Base-by-base conservation (phyloP, 2,113 vertebrate species). In the Mirza zaza region DNA sequence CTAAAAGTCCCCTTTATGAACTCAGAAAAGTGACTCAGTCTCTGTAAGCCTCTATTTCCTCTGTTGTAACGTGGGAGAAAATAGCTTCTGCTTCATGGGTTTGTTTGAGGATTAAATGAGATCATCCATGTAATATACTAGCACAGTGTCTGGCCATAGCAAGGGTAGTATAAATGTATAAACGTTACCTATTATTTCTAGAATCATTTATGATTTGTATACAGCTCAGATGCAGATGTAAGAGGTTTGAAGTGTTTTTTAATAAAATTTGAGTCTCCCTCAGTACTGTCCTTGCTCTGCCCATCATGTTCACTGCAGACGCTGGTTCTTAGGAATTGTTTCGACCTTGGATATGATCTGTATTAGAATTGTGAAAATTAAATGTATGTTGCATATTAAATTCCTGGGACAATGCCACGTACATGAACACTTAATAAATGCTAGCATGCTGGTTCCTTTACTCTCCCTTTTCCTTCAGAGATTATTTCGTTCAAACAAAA, bases 251-350 rank as follows among this genome's bases (percentile, higher is more conserved):
- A 90, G 11, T 79, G 18, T 23, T 32, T 83, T 97, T 79, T 25
- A n/a, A 55, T 61, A 65, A 87, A 76, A 61, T 67, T n/a, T 80
- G 32, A 85, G 25, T 91, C 81, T 83, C 94, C 67, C 57, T 96
- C 85, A 65, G 95, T 57, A 93, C 83, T 84, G 63, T 92, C 96
- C 97, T 77, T 86, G 85, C 83, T 96, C 77, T 50, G 86, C 75
- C 82, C 92, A 86, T 92, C 14, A 89, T 71, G 86, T 80, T 52
- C 57, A 50, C 25, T 79, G 23, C 96, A 88, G 96, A 95, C 5
- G 8, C 45, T 95, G 5, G 93, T 96, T 97, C 96, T 96, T 93
- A 96, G 95, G 97, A 96, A 96, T 92, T 96, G 55, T 97, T 93
- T 98, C 45, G 21, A 96, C 96, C 87, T 98, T 97, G 90, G 96